A percentile compares a stretch with the other conserved stretches of the same genome.
phyloP scores from a whole-genome alignment of 2,113 vertebrate genomes.

The Etia nguti region DNA sequence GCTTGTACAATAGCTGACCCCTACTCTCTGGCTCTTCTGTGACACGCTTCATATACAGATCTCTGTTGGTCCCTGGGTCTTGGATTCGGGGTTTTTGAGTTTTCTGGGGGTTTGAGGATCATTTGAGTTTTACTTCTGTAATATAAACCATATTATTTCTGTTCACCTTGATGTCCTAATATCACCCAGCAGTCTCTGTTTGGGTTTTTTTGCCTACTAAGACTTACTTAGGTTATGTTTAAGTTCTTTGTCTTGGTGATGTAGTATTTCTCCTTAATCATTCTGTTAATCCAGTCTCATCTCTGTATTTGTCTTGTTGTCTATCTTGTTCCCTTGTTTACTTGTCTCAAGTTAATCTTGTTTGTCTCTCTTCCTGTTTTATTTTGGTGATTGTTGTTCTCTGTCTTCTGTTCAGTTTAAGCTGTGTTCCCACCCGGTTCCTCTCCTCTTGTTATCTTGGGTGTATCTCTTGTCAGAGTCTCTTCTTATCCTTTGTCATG shows the following conservation, averaged over 20 bases:
- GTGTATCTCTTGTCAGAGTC: background rate
- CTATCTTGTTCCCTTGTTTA: background rate
- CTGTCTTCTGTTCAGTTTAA: background rate
- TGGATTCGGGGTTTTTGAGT: accelerated
- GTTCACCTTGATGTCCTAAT: background rate
- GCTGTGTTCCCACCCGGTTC: background rate
- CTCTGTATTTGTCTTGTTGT: background rate
- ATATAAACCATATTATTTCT: background rate
- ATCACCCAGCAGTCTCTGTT: background rate
- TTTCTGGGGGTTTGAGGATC: background rate
- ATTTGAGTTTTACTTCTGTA: background rate
- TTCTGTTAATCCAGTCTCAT: background rate
- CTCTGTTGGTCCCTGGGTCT: background rate
- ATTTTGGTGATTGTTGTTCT: background rate
- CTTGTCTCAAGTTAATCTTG: background rate
- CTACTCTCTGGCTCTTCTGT: background rate
- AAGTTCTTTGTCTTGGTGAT: background rate
- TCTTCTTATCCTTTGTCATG: background rate
- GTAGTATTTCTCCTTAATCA: background rate
- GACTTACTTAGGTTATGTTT: background rate
- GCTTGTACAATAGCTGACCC: background rate
- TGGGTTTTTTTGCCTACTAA: accelerated
- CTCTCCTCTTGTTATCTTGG: background rate
- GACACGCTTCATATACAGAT: background rate
- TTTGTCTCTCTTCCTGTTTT: background rate